Conservation (phyloP, 2,888 invertebrate species). For the Sussaba pulchella region DNA sequence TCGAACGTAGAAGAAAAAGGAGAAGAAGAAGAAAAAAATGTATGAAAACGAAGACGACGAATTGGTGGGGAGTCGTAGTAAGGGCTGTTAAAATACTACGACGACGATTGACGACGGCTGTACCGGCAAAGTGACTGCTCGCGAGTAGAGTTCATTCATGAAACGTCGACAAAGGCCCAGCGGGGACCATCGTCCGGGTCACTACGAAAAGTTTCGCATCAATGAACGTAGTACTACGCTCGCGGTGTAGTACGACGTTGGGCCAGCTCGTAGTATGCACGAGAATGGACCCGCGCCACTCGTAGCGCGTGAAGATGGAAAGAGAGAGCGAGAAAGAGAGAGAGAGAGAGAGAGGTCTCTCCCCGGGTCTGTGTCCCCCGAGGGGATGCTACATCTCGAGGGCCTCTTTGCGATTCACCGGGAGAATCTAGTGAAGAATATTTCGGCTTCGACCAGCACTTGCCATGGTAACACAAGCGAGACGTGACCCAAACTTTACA, state of each 20-base stretch:
- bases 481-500: conserved; percentile 76
- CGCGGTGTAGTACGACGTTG: conserved; percentile 40
- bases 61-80: neutral
- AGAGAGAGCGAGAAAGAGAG: conserved; percentile 21
- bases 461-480: conserved; percentile 38
- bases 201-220: conserved; percentile 66
- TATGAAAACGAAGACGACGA: neutral
- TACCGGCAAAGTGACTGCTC: conserved; percentile 29
- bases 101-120: conserved; percentile 16
- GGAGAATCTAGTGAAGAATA: conserved; percentile 23
- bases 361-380: conserved; percentile 31
- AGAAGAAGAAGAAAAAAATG: neutral
- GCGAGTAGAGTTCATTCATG: conserved; percentile 77
- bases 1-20: neutral
- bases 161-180: conserved; percentile 72
- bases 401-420: conserved; percentile 68
- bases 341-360: neutral
- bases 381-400: conserved; percentile 65
- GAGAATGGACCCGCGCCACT: conserved; percentile 53
- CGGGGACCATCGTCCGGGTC: conserved; percentile 70
- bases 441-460: conserved; percentile 4
- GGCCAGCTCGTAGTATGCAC: conserved; percentile 61
- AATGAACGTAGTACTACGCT: conserved; percentile 81
- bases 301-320: conserved; percentile 39
- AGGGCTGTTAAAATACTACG: conserved; percentile 32